Evolutionary conservation across 1,140 invertebrate genomes (phyloP).

Genomic region (Limonius californicus): DNA sequence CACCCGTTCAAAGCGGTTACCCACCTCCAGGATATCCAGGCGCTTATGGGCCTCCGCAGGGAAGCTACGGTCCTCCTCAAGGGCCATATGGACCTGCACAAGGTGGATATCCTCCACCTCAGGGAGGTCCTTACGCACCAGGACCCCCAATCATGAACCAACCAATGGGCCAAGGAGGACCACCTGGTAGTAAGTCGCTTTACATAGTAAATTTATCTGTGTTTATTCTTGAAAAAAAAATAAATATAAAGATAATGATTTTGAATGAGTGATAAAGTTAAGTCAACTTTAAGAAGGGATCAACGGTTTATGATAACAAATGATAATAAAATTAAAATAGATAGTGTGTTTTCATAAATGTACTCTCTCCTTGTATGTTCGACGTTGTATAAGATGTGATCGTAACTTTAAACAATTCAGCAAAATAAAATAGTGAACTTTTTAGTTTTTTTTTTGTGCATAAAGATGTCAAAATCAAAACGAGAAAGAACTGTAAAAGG

Average conservation of each 20-base stretch:
- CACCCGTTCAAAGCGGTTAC: constrained; percentile 17
- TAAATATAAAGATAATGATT: not conserved
- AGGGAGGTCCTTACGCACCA: not conserved
- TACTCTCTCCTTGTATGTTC: not conserved
- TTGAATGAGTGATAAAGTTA: not conserved
- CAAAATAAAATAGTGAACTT: not conserved
- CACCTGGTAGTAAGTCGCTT: not conserved
- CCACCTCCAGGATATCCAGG: constrained; percentile 17
- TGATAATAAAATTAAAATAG: constrained; percentile 1
- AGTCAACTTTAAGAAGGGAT: not conserved
- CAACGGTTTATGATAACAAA: not conserved
- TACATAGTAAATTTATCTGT: not conserved
- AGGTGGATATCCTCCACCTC: not conserved
- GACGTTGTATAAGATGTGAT: not conserved
- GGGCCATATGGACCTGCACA: constrained; percentile 2
- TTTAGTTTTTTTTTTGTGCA: not conserved
- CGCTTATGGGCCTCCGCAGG: constrained; percentile 21
- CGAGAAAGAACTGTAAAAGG: constrained; percentile 22
- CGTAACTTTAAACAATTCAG: too few relatives aligned
- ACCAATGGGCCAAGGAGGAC: constrained; percentile 6
- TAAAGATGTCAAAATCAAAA: constrained; percentile 30
- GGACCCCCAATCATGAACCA: constrained; percentile 23
- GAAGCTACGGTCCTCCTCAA: constrained; percentile 19
- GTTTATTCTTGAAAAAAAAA: not conserved
- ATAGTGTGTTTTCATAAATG: not conserved